Base-by-base conservation (phyloP, 2,113 vertebrate species). In the Dromaius novaehollandiae region DNA sequence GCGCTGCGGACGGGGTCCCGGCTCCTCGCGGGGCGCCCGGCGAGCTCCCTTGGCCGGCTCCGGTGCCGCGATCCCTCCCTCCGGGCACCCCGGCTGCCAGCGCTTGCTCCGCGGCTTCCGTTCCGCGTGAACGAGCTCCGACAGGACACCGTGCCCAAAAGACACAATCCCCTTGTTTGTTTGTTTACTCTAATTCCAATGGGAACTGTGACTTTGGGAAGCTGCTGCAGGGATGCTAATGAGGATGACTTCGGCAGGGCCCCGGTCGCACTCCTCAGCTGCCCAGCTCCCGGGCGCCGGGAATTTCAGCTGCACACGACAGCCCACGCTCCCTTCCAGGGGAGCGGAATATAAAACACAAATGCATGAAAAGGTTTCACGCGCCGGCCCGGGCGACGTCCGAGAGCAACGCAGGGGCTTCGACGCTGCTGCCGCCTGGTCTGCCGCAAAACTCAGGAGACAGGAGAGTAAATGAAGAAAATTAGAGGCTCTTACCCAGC, bases 51-150 rank as follows among this genome's bases (percentile, higher is more conserved):
- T 19, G 78, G 8, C 18, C 1, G 0, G 15, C 40, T 56, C 71
- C 66, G 50, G 32, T 48, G 19, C 58, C 24, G 4, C 69, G 14
- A 17, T 18, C 6, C 58, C 76, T 51, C 61, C 53, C 56, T 1
- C n/a, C 79, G 44, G 44, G 36, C 36, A 61, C 7, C 70, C 53
- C 1, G 0, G 9, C 16, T 4, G 13, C 53, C 5, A 9, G n/a
- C 18, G 36, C 32, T 60, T 44, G 24, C 74, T 36, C 86, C 82
- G 7, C 1, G 13, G 55, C 60, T 74, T 30, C 16, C 7, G 73
- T 55, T 63, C 36, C 4, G 19, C 3, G 11, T 0, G 0, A 68
- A 53, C n/a, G 8, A 22, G 25, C 34, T 75, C 68, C 0, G 2
- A 34, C 0, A 0, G 44, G 22, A 53, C 56, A 8, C 60, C 4